Evolutionary conservation across 2,797 vertebrate genomes (phyloP).

Genomic region (Coracias cyanogaster): DNA sequence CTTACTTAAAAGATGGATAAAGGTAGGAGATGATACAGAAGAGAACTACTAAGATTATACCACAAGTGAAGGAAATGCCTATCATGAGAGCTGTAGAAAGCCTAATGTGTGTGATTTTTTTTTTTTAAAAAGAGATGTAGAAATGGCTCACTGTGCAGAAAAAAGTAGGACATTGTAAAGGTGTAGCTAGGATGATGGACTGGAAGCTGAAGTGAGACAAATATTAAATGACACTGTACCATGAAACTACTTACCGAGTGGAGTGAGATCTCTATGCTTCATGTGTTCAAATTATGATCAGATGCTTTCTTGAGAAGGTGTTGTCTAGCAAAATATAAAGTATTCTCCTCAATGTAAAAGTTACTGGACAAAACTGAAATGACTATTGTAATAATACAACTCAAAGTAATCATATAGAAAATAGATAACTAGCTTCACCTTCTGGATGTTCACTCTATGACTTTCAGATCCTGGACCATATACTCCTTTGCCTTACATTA

Average conservation of each 20-base stretch:
- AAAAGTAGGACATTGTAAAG: neutral
- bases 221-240: neutral
- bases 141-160: neutral
- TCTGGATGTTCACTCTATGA: neutral
- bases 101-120: neutral
- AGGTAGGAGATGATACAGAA: neutral
- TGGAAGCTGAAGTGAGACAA: conserved; percentile 5
- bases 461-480: neutral
- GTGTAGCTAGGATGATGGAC: neutral
- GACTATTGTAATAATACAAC: neutral
- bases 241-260: neutral
- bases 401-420: neutral
- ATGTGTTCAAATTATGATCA: neutral
- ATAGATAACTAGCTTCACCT: neutral
- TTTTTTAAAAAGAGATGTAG: neutral
- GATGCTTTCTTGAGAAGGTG: neutral
- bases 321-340: neutral
- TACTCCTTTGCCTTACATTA: neutral
- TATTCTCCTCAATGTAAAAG: neutral
- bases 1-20: neutral
- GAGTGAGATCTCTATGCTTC: neutral
- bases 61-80: neutral
- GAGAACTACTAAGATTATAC: neutral
- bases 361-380: neutral
- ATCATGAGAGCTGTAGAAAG: neutral